These are phyloP conservation scores for Micromussa lordhowensis DNA, from an alignment of 92 coral and sea anemone species.

Conservation along the genomic window DNA sequence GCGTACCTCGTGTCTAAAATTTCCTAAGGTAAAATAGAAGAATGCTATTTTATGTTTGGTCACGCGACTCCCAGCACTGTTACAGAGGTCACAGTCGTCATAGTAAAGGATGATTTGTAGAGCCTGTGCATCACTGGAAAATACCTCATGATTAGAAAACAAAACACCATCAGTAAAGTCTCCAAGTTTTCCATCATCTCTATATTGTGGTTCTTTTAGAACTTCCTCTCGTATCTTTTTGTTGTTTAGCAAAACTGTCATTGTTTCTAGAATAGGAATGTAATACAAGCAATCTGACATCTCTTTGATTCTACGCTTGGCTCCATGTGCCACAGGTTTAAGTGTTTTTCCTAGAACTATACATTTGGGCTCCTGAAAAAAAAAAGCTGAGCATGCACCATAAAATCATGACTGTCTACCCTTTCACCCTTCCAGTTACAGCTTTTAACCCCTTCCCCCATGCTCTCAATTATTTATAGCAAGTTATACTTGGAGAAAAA, in stretches of 20 bases:
- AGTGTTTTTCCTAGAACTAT: conserved; percentile 27
- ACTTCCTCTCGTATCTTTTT: background rate
- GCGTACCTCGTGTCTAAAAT: conserved; percentile 20
- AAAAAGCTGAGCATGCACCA: conserved; percentile 12
- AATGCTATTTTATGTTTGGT: conserved; percentile 41
- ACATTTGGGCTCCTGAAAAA: conserved; percentile 18
- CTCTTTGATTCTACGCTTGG: conserved; percentile 37
- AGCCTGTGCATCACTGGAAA: conserved; percentile 43
- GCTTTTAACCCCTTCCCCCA: conserved; percentile 15
- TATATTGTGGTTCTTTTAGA: conserved; percentile 11
- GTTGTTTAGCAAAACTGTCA: background rate
- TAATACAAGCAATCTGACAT: conserved; percentile 25
- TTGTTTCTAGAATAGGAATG: conserved; percentile 36
- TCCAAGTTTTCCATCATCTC: conserved; percentile 30
- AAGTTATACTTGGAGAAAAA: conserved; percentile 21
- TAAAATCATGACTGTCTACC: background rate
- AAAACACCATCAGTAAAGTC: conserved; percentile 51
- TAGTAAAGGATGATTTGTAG: conserved; percentile 46
- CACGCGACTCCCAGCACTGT: conserved; percentile 44
- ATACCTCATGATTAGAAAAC: conserved; percentile 36
- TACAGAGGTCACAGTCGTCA: conserved; percentile 56
- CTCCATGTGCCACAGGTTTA: conserved; percentile 18
- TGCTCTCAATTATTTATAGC: conserved; percentile 16
- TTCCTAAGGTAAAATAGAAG: conserved; percentile 41
- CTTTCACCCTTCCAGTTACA: background rate